Base-by-base conservation (phyloP, 2,113 vertebrate species). In the Cololabis saira region DNA sequence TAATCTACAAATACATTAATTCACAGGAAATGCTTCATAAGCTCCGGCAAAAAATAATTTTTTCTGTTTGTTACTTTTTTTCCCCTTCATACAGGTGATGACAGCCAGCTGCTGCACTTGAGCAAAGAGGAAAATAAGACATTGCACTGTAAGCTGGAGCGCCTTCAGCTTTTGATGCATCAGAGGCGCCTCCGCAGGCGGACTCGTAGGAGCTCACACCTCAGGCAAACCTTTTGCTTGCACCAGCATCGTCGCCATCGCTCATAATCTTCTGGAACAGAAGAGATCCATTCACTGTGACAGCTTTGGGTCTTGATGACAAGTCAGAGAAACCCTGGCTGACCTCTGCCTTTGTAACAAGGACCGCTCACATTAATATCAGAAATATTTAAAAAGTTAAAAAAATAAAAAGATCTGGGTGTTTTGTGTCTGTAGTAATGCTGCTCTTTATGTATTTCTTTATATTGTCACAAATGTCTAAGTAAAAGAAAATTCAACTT, bases 61-160 rank as follows among this genome's bases (percentile, higher is more conserved):
- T 5, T 18, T 6, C 47, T 49, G 45, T 47, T 2, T 17, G 24
- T 47, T 15, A 5, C 51, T 54, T 33, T 2, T 17, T 65, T 0
- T n/a, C n/a, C 15, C 0, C 44, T 5, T 40, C 4, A 10, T 18
- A 1, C 27, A 44, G 90, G 33, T 8, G 66, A 60, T 91, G 95
- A 12, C 89, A 94, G 64, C 91, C 91, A 1, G 1, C 60, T 91
- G 65, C 88, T 90, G 37, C 92, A 94, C 86, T 93, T 94, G 4
- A 24, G 64, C 22, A 69, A 60, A 19, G 71, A 83, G 0, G 96
- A 98, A 81, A 96, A 97, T 84, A 91, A 93, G 0, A 93, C 94
- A 1, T 92, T 95, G 0, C 96, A 96, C 45, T 95, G 93, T 85
- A 98, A 98, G 79, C 94, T 98, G 24, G 93, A 98, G 78, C 94